Base-by-base conservation (phyloP, 1,140 invertebrate species). In the Zaprionus ornatus region DNA sequence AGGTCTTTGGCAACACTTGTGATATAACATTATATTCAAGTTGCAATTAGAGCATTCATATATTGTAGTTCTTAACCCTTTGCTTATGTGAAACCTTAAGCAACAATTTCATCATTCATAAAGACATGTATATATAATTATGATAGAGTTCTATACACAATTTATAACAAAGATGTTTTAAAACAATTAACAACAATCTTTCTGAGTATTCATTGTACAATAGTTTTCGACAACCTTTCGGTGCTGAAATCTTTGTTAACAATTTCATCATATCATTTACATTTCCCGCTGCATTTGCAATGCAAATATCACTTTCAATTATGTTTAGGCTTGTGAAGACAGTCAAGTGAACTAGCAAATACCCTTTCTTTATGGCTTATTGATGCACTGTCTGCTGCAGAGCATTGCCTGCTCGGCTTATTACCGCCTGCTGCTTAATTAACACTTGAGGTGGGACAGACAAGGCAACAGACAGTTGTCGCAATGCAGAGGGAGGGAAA, bases 191-290 rank as follows among this genome's bases (percentile, higher is more conserved):
- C n/a, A n/a, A n/a, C n/a, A n/a, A n/a, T 32, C 29, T 32, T 32
- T 32, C 6, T 9, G 7, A 29, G 27, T 7, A 9, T 1, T 29
- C 9, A 32, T 10, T 32, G 9, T 32, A n/a, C n/a, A n/a, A n/a
- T n/a, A 32, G 29, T 32, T 32, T 32, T 32, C 29, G 29, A 0
- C 9, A 3, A 32, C 9, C 29, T 10, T 32, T 32, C 29, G 3
- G 10, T 32, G 10, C 29, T 32, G 9, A 32, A 37, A 21, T 56
- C 54, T 17, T 56, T 32, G 27, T 3, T 10, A 27, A 57, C 27
- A 42, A 64, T 64, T 64, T 64, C 62, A 64, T 64, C 62, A 64
- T 64, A n/a, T n/a, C 5, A 23, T 59, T 40, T 35, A 6, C 35
- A 9, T 4, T 35, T 35, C 25, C n/a, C 2, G n/a, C 40, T 45